phyloP scores from a whole-genome alignment of 1,140 invertebrate genomes.

The Papilio helenus region DNA sequence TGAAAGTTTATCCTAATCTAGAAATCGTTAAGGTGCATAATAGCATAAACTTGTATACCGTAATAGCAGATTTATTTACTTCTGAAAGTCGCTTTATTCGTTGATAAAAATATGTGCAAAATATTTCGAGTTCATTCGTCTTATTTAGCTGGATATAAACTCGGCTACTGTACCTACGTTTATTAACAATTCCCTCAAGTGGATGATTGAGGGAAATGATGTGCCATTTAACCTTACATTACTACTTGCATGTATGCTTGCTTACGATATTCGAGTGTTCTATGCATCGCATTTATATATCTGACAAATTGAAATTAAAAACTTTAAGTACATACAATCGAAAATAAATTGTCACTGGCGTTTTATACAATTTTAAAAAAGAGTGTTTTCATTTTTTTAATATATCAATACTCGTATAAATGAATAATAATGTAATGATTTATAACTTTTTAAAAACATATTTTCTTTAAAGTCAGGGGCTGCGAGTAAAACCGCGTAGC shows the following conservation, averaged over 20 bases:
- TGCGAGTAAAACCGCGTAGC: too few relatives aligned
- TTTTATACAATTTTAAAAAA: too few relatives aligned
- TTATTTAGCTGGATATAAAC: not conserved
- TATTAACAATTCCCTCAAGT: slow-evolving; percentile 31
- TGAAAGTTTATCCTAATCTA: too few relatives aligned
- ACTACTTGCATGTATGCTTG: not conserved
- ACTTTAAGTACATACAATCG: not conserved
- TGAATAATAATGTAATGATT: too few relatives aligned
- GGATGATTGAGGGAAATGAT: slow-evolving; percentile 30
- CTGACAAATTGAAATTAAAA: too few relatives aligned
- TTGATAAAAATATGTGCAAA: not conserved
- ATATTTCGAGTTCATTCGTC: not conserved
- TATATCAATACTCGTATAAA: too few relatives aligned
- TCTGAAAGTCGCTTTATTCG: not conserved
- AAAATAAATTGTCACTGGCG: not conserved
- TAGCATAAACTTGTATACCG: too few relatives aligned
- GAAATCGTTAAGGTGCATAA: too few relatives aligned
- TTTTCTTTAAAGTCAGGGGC: too few relatives aligned
- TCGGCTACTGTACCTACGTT: not conserved
- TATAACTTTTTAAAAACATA: too few relatives aligned
- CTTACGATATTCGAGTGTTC: not conserved
- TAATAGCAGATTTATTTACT: not conserved
- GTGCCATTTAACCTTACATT: slow-evolving; percentile 15
- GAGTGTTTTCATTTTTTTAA: too few relatives aligned
- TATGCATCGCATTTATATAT: not conserved